phyloP scores from a whole-genome alignment of 2,113 vertebrate species.

The Megalops atlanticus region DNA sequence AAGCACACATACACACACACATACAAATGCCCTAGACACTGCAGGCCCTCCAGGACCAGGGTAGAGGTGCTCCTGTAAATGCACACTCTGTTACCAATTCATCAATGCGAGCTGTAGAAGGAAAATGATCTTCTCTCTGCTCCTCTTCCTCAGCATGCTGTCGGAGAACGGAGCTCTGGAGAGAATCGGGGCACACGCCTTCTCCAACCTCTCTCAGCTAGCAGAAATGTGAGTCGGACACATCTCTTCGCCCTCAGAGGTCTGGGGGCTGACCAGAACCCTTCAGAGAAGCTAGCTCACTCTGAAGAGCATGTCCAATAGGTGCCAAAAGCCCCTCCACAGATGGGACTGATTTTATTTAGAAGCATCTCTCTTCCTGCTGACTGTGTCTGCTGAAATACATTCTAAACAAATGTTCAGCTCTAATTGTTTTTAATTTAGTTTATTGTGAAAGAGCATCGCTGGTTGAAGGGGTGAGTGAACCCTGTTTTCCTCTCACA shows the following conservation, averaged over 20 bases:
- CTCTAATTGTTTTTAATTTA: no score
- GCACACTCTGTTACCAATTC: no score
- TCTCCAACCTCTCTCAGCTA: constrained; percentile 64
- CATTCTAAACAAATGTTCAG: no score
- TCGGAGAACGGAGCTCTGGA: constrained; percentile 58
- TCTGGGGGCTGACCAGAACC: no score
- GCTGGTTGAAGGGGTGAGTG: no score
- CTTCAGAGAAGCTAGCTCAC: no score
- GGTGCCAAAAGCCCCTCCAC: not conserved
- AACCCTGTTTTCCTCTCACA: constrained; percentile 43
- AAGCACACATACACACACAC: no score
- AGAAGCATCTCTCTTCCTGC: not conserved
- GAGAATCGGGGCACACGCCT: constrained; percentile 57
- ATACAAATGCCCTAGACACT: no score
- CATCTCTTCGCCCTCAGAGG: not conserved
- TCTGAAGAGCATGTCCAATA: no score
- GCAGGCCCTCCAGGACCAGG: not conserved
- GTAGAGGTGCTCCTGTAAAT: no score
- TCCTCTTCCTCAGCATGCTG: constrained; percentile 51
- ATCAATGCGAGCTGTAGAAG: not conserved
- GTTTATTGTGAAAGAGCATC: no score
- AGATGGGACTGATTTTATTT: not conserved
- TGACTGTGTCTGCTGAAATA: no score
- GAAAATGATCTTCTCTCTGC: not conserved
- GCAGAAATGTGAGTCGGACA: constrained; percentile 59